Percentiles rank a stretch among this genome's conserved stretches.
Conservation (phyloP, 2,888 invertebrate species). For the Zeuzera pyrina region DNA sequence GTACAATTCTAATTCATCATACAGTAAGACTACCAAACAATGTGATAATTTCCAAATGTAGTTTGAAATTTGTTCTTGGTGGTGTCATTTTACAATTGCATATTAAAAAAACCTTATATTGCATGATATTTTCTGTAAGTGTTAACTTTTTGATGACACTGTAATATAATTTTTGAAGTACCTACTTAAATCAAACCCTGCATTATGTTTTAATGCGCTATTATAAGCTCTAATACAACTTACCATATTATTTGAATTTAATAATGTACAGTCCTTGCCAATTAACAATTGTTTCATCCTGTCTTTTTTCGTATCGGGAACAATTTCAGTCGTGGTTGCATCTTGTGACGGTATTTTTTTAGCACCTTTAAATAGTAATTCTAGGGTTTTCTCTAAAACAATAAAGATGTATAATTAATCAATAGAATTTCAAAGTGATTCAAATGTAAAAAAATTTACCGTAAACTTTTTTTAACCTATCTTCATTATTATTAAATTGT, state of each 20-base stretch:
- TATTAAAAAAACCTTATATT: too few relatives aligned
- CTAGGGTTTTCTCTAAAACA: slow-evolving; percentile 49
- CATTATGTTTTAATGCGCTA: too few relatives aligned
- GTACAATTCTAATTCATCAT: too few relatives aligned
- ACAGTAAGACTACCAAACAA: too few relatives aligned
- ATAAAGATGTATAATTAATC: background rate
- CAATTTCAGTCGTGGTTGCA: slow-evolving; percentile 11
- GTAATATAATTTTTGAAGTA: too few relatives aligned
- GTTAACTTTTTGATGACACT: too few relatives aligned
- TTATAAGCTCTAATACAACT: slow-evolving; percentile 6
- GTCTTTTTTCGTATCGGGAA: slow-evolving; percentile 25
- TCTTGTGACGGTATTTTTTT: slow-evolving; percentile 27
- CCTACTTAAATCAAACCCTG: too few relatives aligned
- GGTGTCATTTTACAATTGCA: too few relatives aligned
- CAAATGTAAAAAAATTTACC: slow-evolving; percentile 28
- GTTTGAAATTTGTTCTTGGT: too few relatives aligned
- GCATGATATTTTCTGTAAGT: too few relatives aligned
- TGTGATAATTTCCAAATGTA: too few relatives aligned
- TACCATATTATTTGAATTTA: slow-evolving; percentile 40
- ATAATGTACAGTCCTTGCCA: slow-evolving; percentile 45
- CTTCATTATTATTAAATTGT: slow-evolving; percentile 57
- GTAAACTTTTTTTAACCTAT: slow-evolving; percentile 52
- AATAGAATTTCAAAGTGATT: background rate
- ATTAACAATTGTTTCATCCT: slow-evolving; percentile 54
- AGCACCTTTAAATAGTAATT: slow-evolving; percentile 48